A percentile compares a stretch with the other conserved stretches of the same genome.
These are phyloP conservation scores for Mactra quadrangularis DNA, from an alignment of 1,140 invertebrate species.

Conservation along the genomic window DNA sequence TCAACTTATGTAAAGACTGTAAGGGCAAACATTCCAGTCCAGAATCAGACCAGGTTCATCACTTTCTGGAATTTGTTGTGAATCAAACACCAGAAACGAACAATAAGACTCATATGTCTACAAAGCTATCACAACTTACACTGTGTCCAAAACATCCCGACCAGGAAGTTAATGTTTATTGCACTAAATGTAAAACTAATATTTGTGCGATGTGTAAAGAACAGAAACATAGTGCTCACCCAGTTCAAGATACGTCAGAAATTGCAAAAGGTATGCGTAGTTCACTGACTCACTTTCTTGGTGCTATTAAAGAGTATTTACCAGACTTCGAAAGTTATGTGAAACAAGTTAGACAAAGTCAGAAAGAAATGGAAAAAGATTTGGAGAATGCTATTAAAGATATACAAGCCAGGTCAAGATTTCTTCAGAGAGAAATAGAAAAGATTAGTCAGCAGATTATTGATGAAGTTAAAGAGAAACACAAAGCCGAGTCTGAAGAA, in stretches of 20 bases:
- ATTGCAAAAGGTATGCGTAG: slow-evolving; percentile 63
- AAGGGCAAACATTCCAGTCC: slow-evolving; percentile 37
- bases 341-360: slow-evolving; percentile 58
- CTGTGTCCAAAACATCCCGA: slow-evolving; percentile 65
- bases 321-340: slow-evolving; percentile 67
- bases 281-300: slow-evolving; percentile 65
- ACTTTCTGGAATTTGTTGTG: slow-evolving; percentile 50
- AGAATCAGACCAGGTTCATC: slow-evolving; percentile 51
- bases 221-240: slow-evolving; percentile 66
- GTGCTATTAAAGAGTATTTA: slow-evolving; percentile 70
- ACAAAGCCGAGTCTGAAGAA: slow-evolving; percentile 60
- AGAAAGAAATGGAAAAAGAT: slow-evolving; percentile 63
- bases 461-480: slow-evolving; percentile 59
- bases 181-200: slow-evolving; percentile 66
- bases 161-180: slow-evolving; percentile 64
- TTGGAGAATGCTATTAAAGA: slow-evolving; percentile 63
- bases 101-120: not conserved
- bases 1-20: slow-evolving; percentile 46
- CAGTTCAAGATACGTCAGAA: slow-evolving; percentile 63
- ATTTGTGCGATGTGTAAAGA: slow-evolving; percentile 70
- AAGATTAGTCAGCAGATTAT: slow-evolving; percentile 65
- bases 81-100: not conserved
- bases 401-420: slow-evolving; percentile 61
- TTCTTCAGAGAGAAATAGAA: slow-evolving; percentile 68
- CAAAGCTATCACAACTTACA: slow-evolving; percentile 61